These are phyloP conservation scores for Drosophila sucinea DNA, from an alignment of 1,140 invertebrate species.

Conservation along the genomic window DNA sequence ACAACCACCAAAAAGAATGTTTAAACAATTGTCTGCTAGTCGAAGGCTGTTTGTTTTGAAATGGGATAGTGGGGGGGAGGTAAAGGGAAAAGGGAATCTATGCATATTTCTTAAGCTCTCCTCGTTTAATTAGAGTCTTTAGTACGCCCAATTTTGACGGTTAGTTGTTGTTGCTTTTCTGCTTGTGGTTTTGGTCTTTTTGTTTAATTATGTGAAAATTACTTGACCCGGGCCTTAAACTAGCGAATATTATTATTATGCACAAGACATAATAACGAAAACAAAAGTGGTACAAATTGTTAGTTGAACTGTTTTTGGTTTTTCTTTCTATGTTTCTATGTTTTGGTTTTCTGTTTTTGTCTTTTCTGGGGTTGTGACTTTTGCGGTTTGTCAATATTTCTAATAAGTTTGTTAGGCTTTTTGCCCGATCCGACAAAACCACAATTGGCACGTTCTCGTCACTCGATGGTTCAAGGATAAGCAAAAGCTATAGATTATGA, in stretches of 20 bases:
- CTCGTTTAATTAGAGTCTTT: conserved; percentile 71
- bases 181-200: conserved; percentile 20
- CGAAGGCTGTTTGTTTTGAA: conserved; percentile 54
- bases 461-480: conserved; percentile 61
- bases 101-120: conserved; percentile 44
- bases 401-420: conserved; percentile 45
- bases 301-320: conserved; percentile 16
- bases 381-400: conserved; percentile 68
- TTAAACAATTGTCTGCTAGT: conserved; percentile 66
- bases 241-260: conserved; percentile 55
- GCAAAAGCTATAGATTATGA: conserved; percentile 33
- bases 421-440: conserved; percentile 39
- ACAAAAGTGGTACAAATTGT: conserved; percentile 40
- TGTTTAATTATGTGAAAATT: conserved; percentile 72
- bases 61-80: too few relatives aligned
- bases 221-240: conserved; percentile 56
- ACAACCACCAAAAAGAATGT: conserved; percentile 22
- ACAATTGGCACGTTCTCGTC: conserved; percentile 74
- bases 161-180: not conserved
- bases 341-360: not conserved
- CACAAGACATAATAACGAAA: conserved; percentile 11
- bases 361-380: conserved; percentile 30
- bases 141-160: conserved; percentile 32
- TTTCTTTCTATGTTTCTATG: not conserved
- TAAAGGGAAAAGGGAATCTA: not conserved